A percentile compares a stretch with the other conserved stretches of the same genome.
Conservation (phyloP, 2,113 vertebrate genomes). For the Stercorarius parasiticus region DNA sequence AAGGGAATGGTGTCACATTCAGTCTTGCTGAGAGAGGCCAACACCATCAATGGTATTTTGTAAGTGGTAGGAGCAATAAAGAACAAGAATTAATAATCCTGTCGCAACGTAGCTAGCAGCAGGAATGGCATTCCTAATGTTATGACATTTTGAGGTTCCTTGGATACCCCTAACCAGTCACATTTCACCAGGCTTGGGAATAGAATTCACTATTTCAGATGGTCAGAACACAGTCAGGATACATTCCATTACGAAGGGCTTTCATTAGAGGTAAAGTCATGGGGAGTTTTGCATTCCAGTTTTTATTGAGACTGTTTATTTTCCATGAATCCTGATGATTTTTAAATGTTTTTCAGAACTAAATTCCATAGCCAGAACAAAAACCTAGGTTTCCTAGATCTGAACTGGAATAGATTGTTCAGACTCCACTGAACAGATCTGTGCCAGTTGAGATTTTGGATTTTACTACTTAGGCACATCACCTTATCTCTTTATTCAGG, state of each 20-base stretch:
- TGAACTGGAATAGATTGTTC: not conserved
- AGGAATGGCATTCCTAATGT: not conserved
- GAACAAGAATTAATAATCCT: not conserved
- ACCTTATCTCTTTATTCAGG: not conserved
- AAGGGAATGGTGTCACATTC: not conserved
- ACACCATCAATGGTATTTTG: not conserved
- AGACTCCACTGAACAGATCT: not conserved
- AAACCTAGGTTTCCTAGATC: not conserved
- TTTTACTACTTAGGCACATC: not conserved
- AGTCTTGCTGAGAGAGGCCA: not conserved
- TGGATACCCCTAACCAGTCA: not conserved
- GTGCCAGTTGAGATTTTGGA: not conserved
- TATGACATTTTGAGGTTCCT: not conserved
- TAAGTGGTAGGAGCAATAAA: not conserved
- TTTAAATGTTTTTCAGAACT: not conserved
- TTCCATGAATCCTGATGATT: not conserved
- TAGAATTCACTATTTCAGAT: not conserved
- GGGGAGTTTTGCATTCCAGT: not conserved
- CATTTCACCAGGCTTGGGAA: not conserved
- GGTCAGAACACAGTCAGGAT: not conserved
- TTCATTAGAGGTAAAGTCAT: not conserved
- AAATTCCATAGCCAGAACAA: not conserved
- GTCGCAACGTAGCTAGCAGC: not conserved
- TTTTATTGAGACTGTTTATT: not conserved
- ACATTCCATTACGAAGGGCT: not conserved